Percentiles rank a stretch among this genome's conserved stretches.
Conservation (phyloP, 2,797 vertebrate species). For the Cephalopachus bancanus region DNA sequence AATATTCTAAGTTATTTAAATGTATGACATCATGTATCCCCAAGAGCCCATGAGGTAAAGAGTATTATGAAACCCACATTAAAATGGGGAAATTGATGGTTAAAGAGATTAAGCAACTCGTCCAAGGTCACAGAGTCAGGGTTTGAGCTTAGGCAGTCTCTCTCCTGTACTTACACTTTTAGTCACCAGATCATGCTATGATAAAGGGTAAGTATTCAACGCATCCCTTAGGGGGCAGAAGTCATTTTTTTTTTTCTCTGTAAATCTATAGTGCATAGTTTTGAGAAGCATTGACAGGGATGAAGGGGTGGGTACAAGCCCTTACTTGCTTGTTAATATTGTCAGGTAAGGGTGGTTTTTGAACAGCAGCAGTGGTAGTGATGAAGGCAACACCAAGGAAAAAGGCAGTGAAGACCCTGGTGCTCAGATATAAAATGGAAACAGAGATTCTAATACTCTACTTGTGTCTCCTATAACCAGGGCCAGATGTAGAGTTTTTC, state of each 20-base stretch:
- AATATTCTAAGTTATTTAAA: background rate
- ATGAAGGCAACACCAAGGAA: background rate
- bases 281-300: background rate
- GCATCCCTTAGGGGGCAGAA: background rate
- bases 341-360: background rate
- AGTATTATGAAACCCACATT: background rate
- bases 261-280: background rate
- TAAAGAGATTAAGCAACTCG: background rate
- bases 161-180: background rate
- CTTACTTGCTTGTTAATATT: background rate
- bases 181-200: background rate
- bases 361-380: background rate
- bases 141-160: background rate
- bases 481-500: background rate
- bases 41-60: background rate
- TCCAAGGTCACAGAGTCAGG: background rate
- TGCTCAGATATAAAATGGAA: background rate
- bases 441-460: background rate
- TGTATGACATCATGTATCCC: conserved; percentile 22
- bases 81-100: background rate
- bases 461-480: background rate
- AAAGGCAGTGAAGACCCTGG: background rate
- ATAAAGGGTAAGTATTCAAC: background rate
- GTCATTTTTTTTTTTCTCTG: conserved; percentile 9
- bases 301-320: background rate